Percentiles rank a stretch among this genome's conserved stretches.
These are phyloP conservation scores for Drosophila macrothrix DNA, from an alignment of 2,888 invertebrate genomes.

Conservation along the genomic window DNA sequence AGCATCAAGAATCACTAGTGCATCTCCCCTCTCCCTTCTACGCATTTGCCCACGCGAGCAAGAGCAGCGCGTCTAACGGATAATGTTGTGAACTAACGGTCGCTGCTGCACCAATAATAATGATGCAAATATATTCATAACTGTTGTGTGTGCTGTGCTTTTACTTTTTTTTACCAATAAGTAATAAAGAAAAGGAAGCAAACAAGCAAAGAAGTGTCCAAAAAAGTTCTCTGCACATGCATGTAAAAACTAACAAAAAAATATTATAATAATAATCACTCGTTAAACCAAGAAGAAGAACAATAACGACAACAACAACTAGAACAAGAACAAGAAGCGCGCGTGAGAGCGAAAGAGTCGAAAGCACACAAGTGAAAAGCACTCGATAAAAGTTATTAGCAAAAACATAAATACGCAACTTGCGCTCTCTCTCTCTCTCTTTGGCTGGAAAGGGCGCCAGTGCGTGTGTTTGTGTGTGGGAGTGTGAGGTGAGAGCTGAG, in stretches of 20 bases:
- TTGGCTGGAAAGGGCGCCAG: conserved; percentile 39
- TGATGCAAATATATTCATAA: conserved; percentile 14
- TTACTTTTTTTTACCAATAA: background rate
- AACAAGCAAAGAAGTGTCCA: conserved; percentile 6
- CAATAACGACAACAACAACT: conserved; percentile 22
- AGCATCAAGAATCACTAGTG: conserved; percentile 17
- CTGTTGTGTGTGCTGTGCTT: conserved; percentile 23
- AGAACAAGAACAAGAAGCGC: conserved; percentile 28
- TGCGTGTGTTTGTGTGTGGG: conserved; percentile 49
- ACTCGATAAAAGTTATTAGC: conserved; percentile 77
- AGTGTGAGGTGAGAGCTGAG: conserved; percentile 37
- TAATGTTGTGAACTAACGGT: conserved; percentile 23
- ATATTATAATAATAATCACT: conserved; percentile 26
- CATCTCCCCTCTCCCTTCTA: background rate
- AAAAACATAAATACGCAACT: conserved; percentile 77
- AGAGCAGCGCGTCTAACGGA: conserved; percentile 31
- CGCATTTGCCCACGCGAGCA: background rate
- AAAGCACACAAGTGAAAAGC: conserved; percentile 44
- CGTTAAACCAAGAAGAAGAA: conserved; percentile 32
- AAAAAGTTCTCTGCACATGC: conserved; percentile 50
- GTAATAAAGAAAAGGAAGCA: conserved; percentile 9
- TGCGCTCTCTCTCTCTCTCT: conserved; percentile 38
- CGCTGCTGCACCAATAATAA: conserved; percentile 16
- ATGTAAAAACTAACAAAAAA: conserved; percentile 54
- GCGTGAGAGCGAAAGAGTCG: conserved; percentile 31